phyloP scores from a whole-genome alignment of 2,113 vertebrate genomes.

The Lasiurus borealis region DNA sequence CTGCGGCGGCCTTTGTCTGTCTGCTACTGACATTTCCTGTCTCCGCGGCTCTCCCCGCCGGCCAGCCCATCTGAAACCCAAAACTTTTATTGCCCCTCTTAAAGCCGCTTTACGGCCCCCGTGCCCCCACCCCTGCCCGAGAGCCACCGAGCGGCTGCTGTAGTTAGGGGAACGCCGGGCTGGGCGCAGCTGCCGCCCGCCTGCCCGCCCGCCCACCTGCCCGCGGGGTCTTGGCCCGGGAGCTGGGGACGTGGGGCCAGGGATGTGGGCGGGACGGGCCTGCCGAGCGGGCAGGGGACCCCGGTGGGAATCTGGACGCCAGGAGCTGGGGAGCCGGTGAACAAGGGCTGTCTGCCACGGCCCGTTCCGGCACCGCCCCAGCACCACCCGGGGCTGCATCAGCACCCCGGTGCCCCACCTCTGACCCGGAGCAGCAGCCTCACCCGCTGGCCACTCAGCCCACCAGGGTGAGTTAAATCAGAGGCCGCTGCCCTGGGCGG shows the following conservation, averaged over 20 bases:
- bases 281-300: background rate
- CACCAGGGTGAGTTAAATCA: fast-evolving
- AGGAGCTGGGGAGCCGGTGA: background rate
- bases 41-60: constrained; percentile 88
- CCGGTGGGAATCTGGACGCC: fast-evolving
- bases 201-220: no score
- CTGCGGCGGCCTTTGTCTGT: constrained; percentile 88
- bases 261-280: background rate
- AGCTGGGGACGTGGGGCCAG: background rate
- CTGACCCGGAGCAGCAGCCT: fast-evolving
- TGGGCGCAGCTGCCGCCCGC: constrained; percentile 71
- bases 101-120: constrained; percentile 87
- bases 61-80: constrained; percentile 90
- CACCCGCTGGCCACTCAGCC: fast-evolving
- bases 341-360: fast-evolving
- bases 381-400: background rate
- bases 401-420: fast-evolving
- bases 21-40: constrained; percentile 91
- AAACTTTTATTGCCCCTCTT: constrained; percentile 92
- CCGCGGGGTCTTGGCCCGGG: background rate
- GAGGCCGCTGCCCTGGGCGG: background rate
- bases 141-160: no score
- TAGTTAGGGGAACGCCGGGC: constrained; percentile 73
- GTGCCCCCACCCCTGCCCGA: no score
- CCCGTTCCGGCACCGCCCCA: background rate